A percentile compares a stretch with the other conserved stretches of the same genome.
Evolutionary conservation across 1,140 invertebrate species (phyloP).

Genomic region (Pygmarrhopalites habei): DNA sequence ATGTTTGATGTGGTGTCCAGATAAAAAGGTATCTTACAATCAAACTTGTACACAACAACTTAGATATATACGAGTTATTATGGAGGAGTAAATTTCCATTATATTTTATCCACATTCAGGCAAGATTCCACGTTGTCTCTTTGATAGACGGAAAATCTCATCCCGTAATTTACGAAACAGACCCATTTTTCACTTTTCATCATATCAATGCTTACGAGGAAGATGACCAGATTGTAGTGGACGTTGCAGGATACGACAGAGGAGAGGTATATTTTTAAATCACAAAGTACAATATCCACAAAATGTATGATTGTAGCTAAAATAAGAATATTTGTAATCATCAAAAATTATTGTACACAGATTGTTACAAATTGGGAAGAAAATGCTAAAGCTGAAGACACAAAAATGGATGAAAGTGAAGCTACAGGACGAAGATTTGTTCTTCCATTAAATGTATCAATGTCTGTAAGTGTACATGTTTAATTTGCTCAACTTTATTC

Average conservation of each 20-base stretch:
- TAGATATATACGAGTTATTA: not conserved
- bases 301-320: not conserved
- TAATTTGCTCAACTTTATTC: not conserved
- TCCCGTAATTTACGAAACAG: constrained; percentile 43
- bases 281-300: not conserved
- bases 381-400: not conserved
- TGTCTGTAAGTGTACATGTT: not conserved
- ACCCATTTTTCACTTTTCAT: constrained; percentile 50
- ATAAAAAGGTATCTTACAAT: constrained; percentile 42
- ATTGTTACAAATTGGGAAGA: not conserved
- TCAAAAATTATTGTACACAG: not conserved
- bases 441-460: constrained; percentile 25
- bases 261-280: not conserved
- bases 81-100: not conserved
- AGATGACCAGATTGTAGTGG: constrained; percentile 41
- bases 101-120: constrained; percentile 39
- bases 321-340: not conserved
- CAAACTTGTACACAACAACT: not conserved
- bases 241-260: constrained; percentile 39
- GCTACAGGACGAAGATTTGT: constrained; percentile 27
- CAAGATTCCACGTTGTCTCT: constrained; percentile 45
- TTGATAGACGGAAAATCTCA: constrained; percentile 45
- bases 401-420: not conserved
- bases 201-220: too few species aligned
- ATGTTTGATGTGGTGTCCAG: constrained; percentile 46